A percentile compares a stretch with the other conserved stretches of the same genome.
Conservation (phyloP, 2,113 vertebrate genomes). For the Nanger granti region DNA sequence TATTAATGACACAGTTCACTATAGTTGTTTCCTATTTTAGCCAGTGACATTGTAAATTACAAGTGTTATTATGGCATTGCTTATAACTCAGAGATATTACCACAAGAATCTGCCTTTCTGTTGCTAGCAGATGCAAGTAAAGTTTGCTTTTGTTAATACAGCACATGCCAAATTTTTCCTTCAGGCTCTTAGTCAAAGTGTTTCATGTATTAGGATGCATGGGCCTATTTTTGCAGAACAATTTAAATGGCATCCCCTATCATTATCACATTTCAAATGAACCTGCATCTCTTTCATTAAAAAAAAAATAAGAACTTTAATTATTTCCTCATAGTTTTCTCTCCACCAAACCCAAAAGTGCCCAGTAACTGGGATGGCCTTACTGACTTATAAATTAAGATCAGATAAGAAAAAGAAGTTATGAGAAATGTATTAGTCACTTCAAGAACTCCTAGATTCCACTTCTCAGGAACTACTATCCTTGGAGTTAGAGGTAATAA, state of each 20-base stretch:
- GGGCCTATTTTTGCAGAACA: not conserved
- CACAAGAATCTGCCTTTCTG: slow-evolving; percentile 59
- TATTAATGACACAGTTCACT: slow-evolving; percentile 72
- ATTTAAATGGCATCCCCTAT: not conserved
- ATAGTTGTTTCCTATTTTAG: slow-evolving; percentile 75
- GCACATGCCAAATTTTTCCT: slow-evolving; percentile 15
- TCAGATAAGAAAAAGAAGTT: not conserved
- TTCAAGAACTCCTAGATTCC: not conserved
- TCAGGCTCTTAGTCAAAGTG: slow-evolving; percentile 21
- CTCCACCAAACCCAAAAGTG: not conserved
- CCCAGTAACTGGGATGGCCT: not conserved
- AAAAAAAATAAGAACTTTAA: not conserved
- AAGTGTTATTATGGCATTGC: slow-evolving; percentile 68
- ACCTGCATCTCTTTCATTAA: not conserved
- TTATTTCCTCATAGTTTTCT: not conserved
- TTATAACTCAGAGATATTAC: slow-evolving; percentile 66
- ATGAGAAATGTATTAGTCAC: not conserved
- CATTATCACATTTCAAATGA: not conserved
- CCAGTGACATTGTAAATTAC: slow-evolving; percentile 67
- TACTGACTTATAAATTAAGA: not conserved
- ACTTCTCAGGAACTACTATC: not conserved
- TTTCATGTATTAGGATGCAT: not conserved
- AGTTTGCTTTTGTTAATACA: slow-evolving; percentile 50
- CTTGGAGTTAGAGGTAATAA: not conserved
- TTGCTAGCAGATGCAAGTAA: slow-evolving; percentile 50